Evolutionary conservation across 2,888 invertebrate species (phyloP), one percentile per base, ranked within the genome.

Genomic region (Cetonia aurata): DNA sequence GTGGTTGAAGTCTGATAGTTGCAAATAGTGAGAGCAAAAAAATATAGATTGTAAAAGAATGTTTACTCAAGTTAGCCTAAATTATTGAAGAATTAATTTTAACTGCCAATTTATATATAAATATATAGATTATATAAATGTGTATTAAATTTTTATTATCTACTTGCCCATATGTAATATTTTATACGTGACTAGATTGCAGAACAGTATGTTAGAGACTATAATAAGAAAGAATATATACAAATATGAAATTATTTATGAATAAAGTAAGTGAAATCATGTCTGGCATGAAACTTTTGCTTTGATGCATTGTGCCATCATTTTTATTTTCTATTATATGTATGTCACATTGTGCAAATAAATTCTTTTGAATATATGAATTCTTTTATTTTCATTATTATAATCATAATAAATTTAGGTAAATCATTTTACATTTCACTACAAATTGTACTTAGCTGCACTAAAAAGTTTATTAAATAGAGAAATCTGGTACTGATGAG

Each of bases 291-390:
- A 80, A 80, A 80, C 80, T 81, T 78, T 79, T 80, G 81, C 81
- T 80, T 37, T 71, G 72, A 78, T 72, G 81, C 81, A 81, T 78
- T 78, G 81, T 82, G 82, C 81, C 81, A 82, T 82, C 81, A 76
- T 79, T 77, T 77, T 76, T 71, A 65, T 68, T 71, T 71, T 71
- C 69, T 71, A 71, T 71, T 62, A 69, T 74, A 74, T 76, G 73
- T 75, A 75, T 72, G 72, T 72, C 65, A 70, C 65, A 62, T 68
- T 72, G 72, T 72, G 72, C 72, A 70, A 72, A 72, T 72, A 72
- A 72, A 72, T 72, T 60, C 62, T 72, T 71, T 72, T 67, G 60
- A 70, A 60, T 67, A 70, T 50, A 65, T 3, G 9, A 52, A 31
- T 15, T 50, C 17, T 65, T 65, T 41, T 50, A 50, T 65, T 65